Conservation (phyloP, 2,113 vertebrate species). For the Oophaga pumilio region DNA sequence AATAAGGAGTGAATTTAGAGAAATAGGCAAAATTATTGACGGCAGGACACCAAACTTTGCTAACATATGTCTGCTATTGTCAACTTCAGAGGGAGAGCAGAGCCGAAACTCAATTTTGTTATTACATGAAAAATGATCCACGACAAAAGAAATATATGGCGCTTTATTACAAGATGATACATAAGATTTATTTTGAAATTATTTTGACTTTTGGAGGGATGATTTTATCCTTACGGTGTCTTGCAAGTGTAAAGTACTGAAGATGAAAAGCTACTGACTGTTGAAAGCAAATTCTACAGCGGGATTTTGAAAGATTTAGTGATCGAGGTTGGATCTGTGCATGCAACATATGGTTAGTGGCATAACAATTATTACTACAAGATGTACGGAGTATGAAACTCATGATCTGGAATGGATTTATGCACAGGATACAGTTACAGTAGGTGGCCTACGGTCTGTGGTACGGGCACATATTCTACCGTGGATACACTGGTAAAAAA, state of each 20-base stretch:
- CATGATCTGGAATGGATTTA: background rate
- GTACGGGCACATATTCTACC: background rate
- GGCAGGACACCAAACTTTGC: constrained; percentile 2
- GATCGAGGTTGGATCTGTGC: background rate
- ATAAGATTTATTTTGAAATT: background rate
- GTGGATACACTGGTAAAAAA: background rate
- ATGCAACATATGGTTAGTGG: background rate
- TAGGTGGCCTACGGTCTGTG: background rate
- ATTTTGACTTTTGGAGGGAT: background rate
- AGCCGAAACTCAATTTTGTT: constrained; percentile 7
- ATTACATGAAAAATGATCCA: constrained; percentile 15
- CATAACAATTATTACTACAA: background rate
- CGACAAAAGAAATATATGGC: background rate
- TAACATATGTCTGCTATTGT: constrained; percentile 8
- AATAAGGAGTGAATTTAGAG: background rate
- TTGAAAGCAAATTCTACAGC: background rate
- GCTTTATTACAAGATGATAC: constrained; percentile 9
- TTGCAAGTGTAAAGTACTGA: background rate
- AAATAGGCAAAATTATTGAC: background rate
- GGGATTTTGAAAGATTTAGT: background rate
- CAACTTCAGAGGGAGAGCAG: background rate
- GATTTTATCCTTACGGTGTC: background rate
- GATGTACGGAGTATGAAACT: background rate
- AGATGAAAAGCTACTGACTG: background rate
- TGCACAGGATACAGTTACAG: background rate